A percentile compares a stretch with the other conserved stretches of the same genome.
Conservation (phyloP, 53 echinoderm and acorn worm genomes). For the Paracentrotus lividus region DNA sequence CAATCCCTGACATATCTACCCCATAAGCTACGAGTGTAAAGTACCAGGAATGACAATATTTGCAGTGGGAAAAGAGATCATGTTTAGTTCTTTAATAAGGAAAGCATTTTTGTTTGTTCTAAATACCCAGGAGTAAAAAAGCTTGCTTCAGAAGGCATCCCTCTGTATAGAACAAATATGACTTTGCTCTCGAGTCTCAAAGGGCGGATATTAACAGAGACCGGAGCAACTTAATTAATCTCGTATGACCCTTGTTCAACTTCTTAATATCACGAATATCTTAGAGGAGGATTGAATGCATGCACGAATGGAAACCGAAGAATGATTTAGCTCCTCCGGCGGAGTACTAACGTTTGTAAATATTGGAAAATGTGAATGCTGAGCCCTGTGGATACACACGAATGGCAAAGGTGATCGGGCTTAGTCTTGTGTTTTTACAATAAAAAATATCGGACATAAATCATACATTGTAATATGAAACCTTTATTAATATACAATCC, state of each 20-base stretch:
- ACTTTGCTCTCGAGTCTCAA: neutral
- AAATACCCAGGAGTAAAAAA: neutral
- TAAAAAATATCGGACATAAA: no score
- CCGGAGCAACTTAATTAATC: slow-evolving; percentile 20
- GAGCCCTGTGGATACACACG: slow-evolving; percentile 6
- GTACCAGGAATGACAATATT: neutral
- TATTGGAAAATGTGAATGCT: neutral
- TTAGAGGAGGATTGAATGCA: neutral
- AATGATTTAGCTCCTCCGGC: neutral
- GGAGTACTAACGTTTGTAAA: neutral
- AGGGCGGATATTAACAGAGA: slow-evolving; percentile 16
- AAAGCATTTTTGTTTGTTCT: neutral
- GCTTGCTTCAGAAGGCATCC: neutral
- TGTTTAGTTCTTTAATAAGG: neutral
- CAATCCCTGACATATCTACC: neutral
- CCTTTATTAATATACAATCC: no score
- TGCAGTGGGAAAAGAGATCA: neutral
- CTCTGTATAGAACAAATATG: slow-evolving; percentile 14
- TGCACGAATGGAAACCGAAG: neutral
- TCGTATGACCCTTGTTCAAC: neutral
- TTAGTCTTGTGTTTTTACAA: no score
- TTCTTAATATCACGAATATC: neutral
- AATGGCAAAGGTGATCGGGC: neutral
- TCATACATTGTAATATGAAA: no score
- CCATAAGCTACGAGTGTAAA: neutral